Percentiles rank a stretch among this genome's conserved stretches.
Evolutionary conservation across 2,888 invertebrate species (phyloP).

Genomic region (Clanis bilineata): DNA sequence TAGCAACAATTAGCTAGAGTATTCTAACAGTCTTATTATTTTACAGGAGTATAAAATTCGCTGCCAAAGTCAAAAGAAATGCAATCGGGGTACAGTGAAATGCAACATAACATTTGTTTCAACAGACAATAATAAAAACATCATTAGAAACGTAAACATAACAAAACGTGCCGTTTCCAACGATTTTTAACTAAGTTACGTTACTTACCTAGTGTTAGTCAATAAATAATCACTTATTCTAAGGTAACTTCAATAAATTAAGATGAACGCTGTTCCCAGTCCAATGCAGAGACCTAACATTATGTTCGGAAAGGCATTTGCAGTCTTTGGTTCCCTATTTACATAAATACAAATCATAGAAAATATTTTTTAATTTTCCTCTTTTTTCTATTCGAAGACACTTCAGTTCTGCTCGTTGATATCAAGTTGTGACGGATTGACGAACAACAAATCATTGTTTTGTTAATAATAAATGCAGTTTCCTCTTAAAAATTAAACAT

Average conservation of each 20-base stretch:
- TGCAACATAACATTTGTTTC: constrained; percentile 44
- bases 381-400: constrained; percentile 69
- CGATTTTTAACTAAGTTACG: constrained; percentile 17
- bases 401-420: constrained; percentile 65
- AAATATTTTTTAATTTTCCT: constrained; percentile 51
- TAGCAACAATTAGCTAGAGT: constrained; percentile 74
- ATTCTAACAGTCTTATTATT: constrained; percentile 81
- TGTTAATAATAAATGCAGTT: constrained; percentile 27
- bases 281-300: constrained; percentile 52
- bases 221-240: constrained; percentile 77
- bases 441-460: constrained; percentile 50
- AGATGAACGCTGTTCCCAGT: constrained; percentile 52
- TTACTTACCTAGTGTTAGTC: constrained; percentile 64
- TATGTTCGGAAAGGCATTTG: constrained; percentile 54
- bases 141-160: constrained; percentile 35
- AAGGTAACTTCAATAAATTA: constrained; percentile 81
- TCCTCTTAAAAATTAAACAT: constrained; percentile 11
- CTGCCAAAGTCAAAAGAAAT: constrained; percentile 65
- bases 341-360: constrained; percentile 53
- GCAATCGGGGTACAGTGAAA: constrained; percentile 68
- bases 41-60: constrained; percentile 76
- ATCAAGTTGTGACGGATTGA: constrained; percentile 66
- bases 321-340: constrained; percentile 78
- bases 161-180: constrained; percentile 16
- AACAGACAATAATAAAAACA: constrained; percentile 36